phyloP scores from a whole-genome alignment of 2,797 vertebrate genomes.

The Lycodopsis pacificus region DNA sequence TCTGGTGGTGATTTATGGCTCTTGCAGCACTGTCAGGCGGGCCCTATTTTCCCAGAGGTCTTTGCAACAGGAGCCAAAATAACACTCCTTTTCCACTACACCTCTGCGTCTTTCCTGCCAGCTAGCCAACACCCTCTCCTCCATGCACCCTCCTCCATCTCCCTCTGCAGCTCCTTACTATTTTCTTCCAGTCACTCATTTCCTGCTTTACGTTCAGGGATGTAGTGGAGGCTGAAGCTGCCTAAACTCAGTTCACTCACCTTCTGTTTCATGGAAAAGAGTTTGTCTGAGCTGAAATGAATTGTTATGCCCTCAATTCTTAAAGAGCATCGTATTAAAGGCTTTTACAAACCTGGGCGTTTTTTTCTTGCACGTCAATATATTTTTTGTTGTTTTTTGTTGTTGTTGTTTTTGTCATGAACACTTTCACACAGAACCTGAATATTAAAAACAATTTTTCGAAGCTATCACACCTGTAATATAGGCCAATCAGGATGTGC shows the following conservation, averaged over 20 bases:
- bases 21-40: slow-evolving; percentile 69
- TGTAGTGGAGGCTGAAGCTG: slow-evolving; percentile 23
- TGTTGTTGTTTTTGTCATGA: neutral
- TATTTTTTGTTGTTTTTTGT: neutral
- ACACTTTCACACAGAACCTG: neutral
- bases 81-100: slow-evolving; percentile 62
- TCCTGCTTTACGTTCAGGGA: slow-evolving; percentile 22
- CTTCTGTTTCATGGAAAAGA: slow-evolving; percentile 6
- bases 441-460: neutral
- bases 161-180: slow-evolving; percentile 31
- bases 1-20: slow-evolving; percentile 80
- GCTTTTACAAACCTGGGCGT: neutral
- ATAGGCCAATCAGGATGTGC: neutral
- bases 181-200: slow-evolving; percentile 28
- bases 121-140: slow-evolving; percentile 25
- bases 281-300: neutral
- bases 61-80: slow-evolving; percentile 73
- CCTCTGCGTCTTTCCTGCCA: slow-evolving; percentile 40
- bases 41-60: slow-evolving; percentile 78
- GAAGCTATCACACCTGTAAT: neutral
- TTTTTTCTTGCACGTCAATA: neutral
- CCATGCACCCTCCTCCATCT: neutral
- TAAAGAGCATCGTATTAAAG: neutral
- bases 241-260: slow-evolving; percentile 21
- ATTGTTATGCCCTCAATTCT: neutral